Conservation (phyloP, 2,888 invertebrate species). For the Eupeodes luniger region DNA sequence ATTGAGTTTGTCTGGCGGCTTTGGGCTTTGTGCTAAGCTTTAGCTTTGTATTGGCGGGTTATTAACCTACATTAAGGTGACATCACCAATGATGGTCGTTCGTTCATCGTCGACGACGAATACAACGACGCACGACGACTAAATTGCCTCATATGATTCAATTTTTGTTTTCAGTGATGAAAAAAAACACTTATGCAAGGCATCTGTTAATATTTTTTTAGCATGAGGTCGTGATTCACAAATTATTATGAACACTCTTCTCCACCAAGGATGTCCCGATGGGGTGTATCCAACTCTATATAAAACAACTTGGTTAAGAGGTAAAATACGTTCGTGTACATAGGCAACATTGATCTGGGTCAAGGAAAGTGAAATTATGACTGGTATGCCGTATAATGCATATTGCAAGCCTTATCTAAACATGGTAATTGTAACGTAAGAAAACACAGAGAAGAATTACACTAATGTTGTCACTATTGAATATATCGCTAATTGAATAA, state of each 20-base stretch:
- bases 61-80: constrained; percentile 55
- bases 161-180: background rate
- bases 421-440: background rate
- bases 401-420: constrained; percentile 34
- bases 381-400: constrained; percentile 3
- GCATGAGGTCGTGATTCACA: constrained; percentile 54
- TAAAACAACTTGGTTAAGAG: constrained; percentile 4
- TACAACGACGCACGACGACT: no score
- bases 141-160: constrained; percentile 38
- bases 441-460: background rate
- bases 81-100: constrained; percentile 31
- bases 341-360: constrained; percentile 48
- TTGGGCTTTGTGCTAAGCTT: constrained; percentile 3
- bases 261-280: constrained; percentile 43
- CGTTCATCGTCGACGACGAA: background rate
- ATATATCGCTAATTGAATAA: background rate
- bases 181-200: background rate
- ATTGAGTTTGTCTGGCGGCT: constrained; percentile 47
- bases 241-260: constrained; percentile 48
- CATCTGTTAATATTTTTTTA: background rate
- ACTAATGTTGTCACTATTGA: background rate
- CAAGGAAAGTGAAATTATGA: constrained; percentile 58
- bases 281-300: background rate
- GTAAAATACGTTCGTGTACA: constrained; percentile 24
- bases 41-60: constrained; percentile 27